phyloP scores from a whole-genome alignment of 2,888 invertebrate species.

The Andrena trimmerana region DNA sequence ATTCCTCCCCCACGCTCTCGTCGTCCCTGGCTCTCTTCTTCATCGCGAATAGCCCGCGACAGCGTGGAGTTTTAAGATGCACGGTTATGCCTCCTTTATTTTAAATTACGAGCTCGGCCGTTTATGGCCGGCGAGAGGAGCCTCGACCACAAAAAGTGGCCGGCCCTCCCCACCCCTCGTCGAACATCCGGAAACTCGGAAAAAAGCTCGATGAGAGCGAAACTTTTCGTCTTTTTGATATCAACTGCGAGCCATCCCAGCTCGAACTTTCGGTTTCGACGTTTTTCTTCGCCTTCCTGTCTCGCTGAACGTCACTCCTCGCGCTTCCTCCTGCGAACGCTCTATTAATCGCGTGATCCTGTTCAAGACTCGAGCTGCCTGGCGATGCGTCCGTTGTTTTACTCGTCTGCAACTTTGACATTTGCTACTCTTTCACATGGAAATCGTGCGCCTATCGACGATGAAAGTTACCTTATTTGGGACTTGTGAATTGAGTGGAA shows the following conservation, averaged over 20 bases:
- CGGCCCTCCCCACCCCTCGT: constrained; percentile 55
- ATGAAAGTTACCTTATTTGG: too few relatives aligned
- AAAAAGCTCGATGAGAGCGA: constrained; percentile 60
- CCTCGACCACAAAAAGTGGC: constrained; percentile 58
- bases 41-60: constrained; percentile 24
- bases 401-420: too few relatives aligned
- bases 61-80: constrained; percentile 72
- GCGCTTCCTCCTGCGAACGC: constrained; percentile 27
- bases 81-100: constrained; percentile 76
- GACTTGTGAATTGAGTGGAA: too few relatives aligned
- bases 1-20: constrained; percentile 15
- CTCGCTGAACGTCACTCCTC: constrained; percentile 28
- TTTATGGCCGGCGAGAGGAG: constrained; percentile 63
- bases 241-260: constrained; percentile 46
- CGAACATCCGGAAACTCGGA: constrained; percentile 62
- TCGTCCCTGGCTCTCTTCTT: constrained; percentile 6
- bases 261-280: constrained; percentile 54
- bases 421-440: background rate
- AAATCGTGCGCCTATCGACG: background rate
- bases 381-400: background rate
- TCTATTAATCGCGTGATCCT: constrained; percentile 34
- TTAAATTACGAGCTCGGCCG: constrained; percentile 76
- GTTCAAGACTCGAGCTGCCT: background rate
- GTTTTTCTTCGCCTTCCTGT: constrained; percentile 55
- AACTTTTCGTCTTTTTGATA: constrained; percentile 65